Conservation (phyloP, 2,113 vertebrate species). For the Thamnaconus septentrionalis region DNA sequence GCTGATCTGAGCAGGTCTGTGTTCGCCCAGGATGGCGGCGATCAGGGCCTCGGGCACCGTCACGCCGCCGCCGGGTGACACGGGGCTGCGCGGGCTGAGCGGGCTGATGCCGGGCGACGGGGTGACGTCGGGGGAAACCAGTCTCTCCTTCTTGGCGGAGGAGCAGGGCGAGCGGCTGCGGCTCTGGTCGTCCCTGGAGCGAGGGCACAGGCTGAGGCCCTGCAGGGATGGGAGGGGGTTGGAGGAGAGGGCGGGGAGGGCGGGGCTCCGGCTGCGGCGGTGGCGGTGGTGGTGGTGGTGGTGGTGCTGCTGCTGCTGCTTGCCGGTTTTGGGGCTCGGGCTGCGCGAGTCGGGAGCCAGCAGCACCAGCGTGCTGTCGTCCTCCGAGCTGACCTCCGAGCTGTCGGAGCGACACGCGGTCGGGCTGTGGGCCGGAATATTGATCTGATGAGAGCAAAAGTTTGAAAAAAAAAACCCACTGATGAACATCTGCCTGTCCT, state of each 20-base stretch:
- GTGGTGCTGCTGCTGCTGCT: slow-evolving; percentile 72
- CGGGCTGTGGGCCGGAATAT: slow-evolving; percentile 82
- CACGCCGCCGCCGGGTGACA: slow-evolving; percentile 58
- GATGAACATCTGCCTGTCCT: no score
- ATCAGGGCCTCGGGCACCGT: slow-evolving; percentile 73
- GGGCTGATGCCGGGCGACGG: slow-evolving; percentile 68
- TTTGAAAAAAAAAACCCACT: not conserved
- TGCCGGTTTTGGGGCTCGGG: slow-evolving; percentile 88
- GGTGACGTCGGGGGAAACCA: slow-evolving; percentile 64
- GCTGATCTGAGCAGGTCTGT: slow-evolving; percentile 62
- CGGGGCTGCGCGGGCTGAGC: slow-evolving; percentile 58
- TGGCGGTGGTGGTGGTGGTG: slow-evolving; percentile 67
- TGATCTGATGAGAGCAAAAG: slow-evolving; percentile 78
- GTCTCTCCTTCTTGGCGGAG: slow-evolving; percentile 64
- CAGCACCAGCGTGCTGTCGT: slow-evolving; percentile 93
- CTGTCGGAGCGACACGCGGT: slow-evolving; percentile 78
- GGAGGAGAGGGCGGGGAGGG: slow-evolving; percentile 79
- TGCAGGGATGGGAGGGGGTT: slow-evolving; percentile 85
- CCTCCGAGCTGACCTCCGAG: slow-evolving; percentile 86
- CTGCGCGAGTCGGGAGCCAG: slow-evolving; percentile 89
- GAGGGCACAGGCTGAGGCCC: slow-evolving; percentile 84
- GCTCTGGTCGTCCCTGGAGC: slow-evolving; percentile 78
- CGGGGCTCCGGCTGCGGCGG: slow-evolving; percentile 82
- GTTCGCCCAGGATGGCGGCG: slow-evolving; percentile 74
- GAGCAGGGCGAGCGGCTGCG: slow-evolving; percentile 83